Conservation (phyloP, 2,113 vertebrate species). For the Cranoglanis bouderius region DNA sequence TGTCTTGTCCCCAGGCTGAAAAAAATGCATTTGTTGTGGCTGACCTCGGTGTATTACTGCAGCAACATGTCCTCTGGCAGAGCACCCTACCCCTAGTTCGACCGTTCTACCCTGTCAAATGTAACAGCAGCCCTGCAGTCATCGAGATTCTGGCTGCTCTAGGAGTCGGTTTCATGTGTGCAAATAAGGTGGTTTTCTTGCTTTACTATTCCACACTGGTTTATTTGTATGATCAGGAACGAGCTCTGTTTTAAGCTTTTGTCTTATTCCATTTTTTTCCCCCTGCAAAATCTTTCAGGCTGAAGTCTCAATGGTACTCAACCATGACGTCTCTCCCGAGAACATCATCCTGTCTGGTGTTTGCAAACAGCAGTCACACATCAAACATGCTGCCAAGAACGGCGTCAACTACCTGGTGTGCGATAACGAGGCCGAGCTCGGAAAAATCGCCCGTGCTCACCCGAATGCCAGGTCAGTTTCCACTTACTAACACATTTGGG, state of each 20-base stretch:
- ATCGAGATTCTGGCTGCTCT: conserved; percentile 90
- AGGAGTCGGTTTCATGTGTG: conserved; percentile 91
- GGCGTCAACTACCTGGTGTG: conserved; percentile 89
- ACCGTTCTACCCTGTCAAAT: conserved; percentile 90
- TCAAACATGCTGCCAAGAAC: conserved; percentile 91
- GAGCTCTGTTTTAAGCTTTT: neutral
- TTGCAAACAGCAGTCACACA: conserved; percentile 93
- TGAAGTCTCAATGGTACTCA: conserved; percentile 88
- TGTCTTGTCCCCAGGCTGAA: conserved; percentile 75
- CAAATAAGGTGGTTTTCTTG: conserved; percentile 84
- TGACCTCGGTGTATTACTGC: conserved; percentile 91
- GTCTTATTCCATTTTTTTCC: neutral
- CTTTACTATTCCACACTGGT: neutral
- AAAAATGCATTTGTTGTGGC: conserved; percentile 94
- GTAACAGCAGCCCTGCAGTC: conserved; percentile 89
- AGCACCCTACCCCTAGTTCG: conserved; percentile 81
- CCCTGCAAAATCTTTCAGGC: conserved; percentile 69
- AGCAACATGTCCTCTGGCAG: conserved; percentile 89
- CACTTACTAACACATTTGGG: neutral
- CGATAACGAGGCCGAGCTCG: conserved; percentile 89
- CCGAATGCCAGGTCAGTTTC: conserved; percentile 86
- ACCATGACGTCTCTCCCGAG: conserved; percentile 87
- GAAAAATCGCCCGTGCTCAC: conserved; percentile 92
- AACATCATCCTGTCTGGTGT: conserved; percentile 90
- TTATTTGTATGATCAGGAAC: neutral